Evolutionary conservation across 2,113 vertebrate genomes (phyloP), one percentile per base, ranked within the genome.

Genomic region (Neolamprologus ventralis): DNA sequence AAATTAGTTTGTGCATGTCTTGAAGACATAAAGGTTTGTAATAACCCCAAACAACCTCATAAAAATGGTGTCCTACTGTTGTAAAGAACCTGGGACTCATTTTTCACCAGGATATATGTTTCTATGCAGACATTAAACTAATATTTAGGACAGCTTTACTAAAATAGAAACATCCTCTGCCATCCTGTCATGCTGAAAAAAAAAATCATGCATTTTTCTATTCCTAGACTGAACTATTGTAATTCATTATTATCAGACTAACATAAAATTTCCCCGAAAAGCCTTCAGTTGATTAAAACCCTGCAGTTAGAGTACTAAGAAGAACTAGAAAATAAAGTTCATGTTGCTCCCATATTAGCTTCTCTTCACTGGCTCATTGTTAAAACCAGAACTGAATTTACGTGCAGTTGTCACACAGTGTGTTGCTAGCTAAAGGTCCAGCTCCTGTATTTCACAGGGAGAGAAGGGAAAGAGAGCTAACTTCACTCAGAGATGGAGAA

Each of bases 181-280:
- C 10, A 37, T 13, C 31, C 31, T 65, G 17, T 65, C 1, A 37
- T 65, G 60, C 17, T 2, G 60, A 0, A 0, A 2, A 37, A 53
- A 19, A 5, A 65, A 65, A n/a, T 7, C 17, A 37, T 37, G 33
- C 60, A 7, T 35, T 5, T 37, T 65, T 5, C 31, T 37, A n/a
- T n/a, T n/a, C n/a, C n/a, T n/a, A n/a, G n/a, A n/a, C n/a, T n/a
- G n/a, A n/a, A n/a, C n/a, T n/a, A n/a, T n/a, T n/a, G n/a, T n/a
- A n/a, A n/a, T 65, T 37, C 31, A 65, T 65, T 65, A 37, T 37
- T 65, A 37, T 65, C 31, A 37, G 60, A 1, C 31, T 65, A 65
- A 37, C 19, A n/a, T 65, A 37, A 5, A 37, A 65, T n/a, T 7
- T n/a, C 2, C 58, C 28, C 0, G 0, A 37, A 65, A 65, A 65